phyloP scores from a whole-genome alignment of 2,888 invertebrate species.

The Cremastinae sp. region DNA sequence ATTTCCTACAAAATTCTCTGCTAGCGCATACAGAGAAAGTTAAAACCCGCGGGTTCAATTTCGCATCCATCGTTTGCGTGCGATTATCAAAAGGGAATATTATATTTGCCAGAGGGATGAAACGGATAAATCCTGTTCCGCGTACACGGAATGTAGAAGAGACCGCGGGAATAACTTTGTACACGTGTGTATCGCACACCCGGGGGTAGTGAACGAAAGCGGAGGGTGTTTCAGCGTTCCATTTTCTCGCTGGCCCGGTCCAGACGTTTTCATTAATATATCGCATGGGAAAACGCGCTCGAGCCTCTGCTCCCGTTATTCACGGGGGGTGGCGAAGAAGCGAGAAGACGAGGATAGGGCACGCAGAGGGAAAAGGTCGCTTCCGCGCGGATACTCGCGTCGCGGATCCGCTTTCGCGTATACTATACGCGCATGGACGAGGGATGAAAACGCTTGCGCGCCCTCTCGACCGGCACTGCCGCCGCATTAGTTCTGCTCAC shows the following conservation, averaged over 20 bases:
- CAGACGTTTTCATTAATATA: conserved; percentile 60
- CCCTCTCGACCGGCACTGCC: conserved; percentile 7
- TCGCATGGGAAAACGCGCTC: conserved; percentile 48
- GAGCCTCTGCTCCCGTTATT: conserved; percentile 41
- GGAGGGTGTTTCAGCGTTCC: conserved; percentile 13
- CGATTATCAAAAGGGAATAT: conserved; percentile 24
- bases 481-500: conserved; percentile 55
- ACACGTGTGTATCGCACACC: neutral
- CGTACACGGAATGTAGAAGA: neutral
- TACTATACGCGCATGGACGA: conserved; percentile 21
- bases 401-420: conserved; percentile 24
- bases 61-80: conserved; percentile 34
- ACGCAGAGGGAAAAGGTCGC: conserved; percentile 14
- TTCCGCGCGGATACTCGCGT: conserved; percentile 11
- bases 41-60: too few species aligned
- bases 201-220: neutral
- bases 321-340: conserved; percentile 1
- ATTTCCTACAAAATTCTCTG: conserved; percentile 11
- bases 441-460: neutral
- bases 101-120: conserved; percentile 4
- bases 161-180: neutral
- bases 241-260: conserved; percentile 1
- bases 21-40: too few species aligned
- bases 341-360: neutral
- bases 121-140: conserved; percentile 20